These are phyloP conservation scores for Pachycephala philippinensis DNA, from an alignment of 2,113 vertebrate species.

Conservation along the genomic window DNA sequence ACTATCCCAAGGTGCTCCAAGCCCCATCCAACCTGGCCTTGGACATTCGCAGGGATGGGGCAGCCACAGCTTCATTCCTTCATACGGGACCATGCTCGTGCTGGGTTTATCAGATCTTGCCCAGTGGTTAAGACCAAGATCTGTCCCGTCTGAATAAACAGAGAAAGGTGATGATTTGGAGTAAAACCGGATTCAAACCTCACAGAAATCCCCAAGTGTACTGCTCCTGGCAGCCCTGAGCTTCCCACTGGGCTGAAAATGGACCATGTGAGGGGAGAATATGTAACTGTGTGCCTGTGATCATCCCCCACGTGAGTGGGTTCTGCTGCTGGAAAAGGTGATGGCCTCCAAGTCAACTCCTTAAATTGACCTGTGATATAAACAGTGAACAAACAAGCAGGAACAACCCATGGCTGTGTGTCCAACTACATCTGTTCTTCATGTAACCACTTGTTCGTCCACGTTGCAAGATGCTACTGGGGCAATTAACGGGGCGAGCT, in stretches of 20 bases:
- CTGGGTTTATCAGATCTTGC: background rate
- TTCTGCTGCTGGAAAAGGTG: background rate
- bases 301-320: fast-evolving
- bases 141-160: background rate
- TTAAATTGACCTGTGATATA: background rate
- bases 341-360: background rate
- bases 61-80: background rate
- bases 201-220: background rate
- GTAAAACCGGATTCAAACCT: background rate
- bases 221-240: background rate
- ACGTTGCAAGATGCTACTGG: background rate
- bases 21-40: fast-evolving
- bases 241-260: background rate
- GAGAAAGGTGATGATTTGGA: background rate
- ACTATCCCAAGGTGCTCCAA: background rate
- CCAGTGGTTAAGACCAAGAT: background rate
- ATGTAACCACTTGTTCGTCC: background rate
- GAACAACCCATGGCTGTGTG: background rate
- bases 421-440: background rate
- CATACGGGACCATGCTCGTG: fast-evolving
- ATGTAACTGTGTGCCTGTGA: background rate
- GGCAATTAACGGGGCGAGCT: background rate
- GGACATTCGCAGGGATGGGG: background rate
- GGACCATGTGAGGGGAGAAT: background rate
- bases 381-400: background rate